Percentiles rank a stretch among this genome's conserved stretches.
These are phyloP conservation scores for Tolmerus cingulatus DNA, from an alignment of 2,888 invertebrate species.

Conservation along the genomic window DNA sequence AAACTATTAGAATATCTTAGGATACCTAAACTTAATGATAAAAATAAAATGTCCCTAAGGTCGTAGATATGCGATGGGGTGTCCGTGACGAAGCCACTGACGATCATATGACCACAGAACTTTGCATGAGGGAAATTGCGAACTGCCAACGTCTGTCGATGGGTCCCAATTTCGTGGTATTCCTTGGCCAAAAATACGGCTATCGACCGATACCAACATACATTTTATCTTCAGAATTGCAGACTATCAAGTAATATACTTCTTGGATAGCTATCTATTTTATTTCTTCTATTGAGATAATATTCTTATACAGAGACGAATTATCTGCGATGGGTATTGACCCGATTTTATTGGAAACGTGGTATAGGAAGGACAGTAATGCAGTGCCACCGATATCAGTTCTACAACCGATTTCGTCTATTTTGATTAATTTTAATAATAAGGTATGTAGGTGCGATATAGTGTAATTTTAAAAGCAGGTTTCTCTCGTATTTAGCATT, in stretches of 20 bases:
- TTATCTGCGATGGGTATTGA: slow-evolving; percentile 84
- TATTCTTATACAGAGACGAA: slow-evolving; percentile 71
- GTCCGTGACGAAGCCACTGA: slow-evolving; percentile 98
- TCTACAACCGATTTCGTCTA: slow-evolving; percentile 95
- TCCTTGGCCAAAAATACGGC: slow-evolving; percentile 97
- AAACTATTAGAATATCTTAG: no score
- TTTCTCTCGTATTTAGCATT: no score
- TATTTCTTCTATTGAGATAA: not conserved
- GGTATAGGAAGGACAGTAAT: slow-evolving; percentile 97
- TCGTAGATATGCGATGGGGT: slow-evolving; percentile 99
- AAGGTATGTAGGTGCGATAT: slow-evolving; percentile 79
- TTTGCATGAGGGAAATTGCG: slow-evolving; percentile 97
- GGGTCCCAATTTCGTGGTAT: slow-evolving; percentile 98
- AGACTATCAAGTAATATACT: slow-evolving; percentile 68
- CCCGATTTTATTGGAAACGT: slow-evolving; percentile 83
- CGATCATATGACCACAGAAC: slow-evolving; percentile 98
- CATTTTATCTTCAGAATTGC: slow-evolving; percentile 89
- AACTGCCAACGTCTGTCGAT: slow-evolving; percentile 97
- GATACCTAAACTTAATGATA: no score
- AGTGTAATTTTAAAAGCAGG: not conserved
- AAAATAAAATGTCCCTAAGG: slow-evolving; percentile 66
- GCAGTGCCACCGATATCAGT: slow-evolving; percentile 95
- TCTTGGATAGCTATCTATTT: not conserved
- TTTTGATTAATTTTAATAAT: slow-evolving; percentile 96
- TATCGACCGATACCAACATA: slow-evolving; percentile 97